Conservation (phyloP, 2,888 invertebrate species). For the Mongoloraphidia duomilia region DNA sequence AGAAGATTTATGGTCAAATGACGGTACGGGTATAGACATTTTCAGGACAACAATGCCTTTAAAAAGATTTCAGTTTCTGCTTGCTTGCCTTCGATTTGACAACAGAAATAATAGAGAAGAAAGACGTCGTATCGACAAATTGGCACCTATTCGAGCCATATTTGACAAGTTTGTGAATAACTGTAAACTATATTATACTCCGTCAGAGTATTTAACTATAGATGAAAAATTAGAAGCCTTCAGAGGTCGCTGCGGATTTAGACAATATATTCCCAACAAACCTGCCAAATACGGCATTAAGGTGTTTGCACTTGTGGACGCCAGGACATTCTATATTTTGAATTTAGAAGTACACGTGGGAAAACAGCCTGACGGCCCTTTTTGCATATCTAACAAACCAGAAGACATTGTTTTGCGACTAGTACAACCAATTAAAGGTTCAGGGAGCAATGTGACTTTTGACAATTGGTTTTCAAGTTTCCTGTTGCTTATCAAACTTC, state of each 20-base stretch:
- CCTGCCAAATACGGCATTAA: slow-evolving; percentile 18
- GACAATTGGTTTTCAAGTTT: slow-evolving; percentile 9
- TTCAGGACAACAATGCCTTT: slow-evolving; percentile 13
- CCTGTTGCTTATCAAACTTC: too few species aligned
- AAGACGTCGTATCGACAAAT: slow-evolving; percentile 8
- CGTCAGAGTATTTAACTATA: slow-evolving; percentile 15
- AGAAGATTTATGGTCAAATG: too few species aligned
- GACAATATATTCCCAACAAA: slow-evolving; percentile 20
- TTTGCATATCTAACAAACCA: slow-evolving; percentile 9
- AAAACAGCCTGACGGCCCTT: slow-evolving; percentile 17
- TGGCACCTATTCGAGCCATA: slow-evolving; percentile 13
- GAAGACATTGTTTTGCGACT: slow-evolving; percentile 14
- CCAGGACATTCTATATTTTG: slow-evolving; percentile 15
- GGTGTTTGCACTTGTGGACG: slow-evolving; percentile 17
- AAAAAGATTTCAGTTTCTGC: slow-evolving; percentile 13
- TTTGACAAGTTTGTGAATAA: slow-evolving; percentile 17
- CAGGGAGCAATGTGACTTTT: slow-evolving; percentile 17
- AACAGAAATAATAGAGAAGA: slow-evolving; percentile 8
- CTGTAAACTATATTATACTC: slow-evolving; percentile 13
- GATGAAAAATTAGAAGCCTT: slow-evolving; percentile 17
- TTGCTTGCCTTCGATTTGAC: slow-evolving; percentile 12
- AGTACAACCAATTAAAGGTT: slow-evolving; percentile 11
- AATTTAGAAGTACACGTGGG: slow-evolving; percentile 18
- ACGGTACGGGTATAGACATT: slow-evolving; percentile 10
- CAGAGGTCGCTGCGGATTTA: slow-evolving; percentile 16